A percentile compares a stretch with the other conserved stretches of the same genome.
These are phyloP conservation scores for Chelon auratus DNA, from an alignment of 2,797 vertebrate genomes.

Conservation along the genomic window DNA sequence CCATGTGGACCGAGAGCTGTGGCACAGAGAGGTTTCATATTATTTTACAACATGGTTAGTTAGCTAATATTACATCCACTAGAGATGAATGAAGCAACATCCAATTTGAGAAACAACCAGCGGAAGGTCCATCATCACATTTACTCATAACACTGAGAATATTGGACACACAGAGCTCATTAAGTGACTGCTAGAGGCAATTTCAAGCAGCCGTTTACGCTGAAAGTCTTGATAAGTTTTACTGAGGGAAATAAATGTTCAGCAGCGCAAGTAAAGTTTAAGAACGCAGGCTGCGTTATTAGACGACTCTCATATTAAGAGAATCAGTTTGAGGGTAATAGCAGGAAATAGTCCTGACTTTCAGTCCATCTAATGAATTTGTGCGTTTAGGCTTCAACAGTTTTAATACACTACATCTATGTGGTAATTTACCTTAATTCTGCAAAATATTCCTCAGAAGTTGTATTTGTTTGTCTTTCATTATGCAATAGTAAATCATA, in stretches of 20 bases:
- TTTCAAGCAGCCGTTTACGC: constrained; percentile 1
- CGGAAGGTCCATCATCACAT: constrained; percentile 4
- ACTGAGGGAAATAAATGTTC: neutral
- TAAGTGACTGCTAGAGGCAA: constrained; percentile 3
- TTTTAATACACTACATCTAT: neutral
- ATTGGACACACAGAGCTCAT: constrained; percentile 11
- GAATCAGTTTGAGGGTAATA: neutral
- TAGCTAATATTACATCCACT: neutral
- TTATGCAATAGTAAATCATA: too few relatives aligned
- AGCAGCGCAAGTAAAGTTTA: neutral
- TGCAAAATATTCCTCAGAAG: neutral
- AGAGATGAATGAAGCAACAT: neutral
- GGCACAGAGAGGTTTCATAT: neutral
- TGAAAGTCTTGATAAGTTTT: neutral
- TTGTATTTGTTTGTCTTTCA: too few relatives aligned
- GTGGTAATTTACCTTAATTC: neutral
- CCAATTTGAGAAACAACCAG: neutral
- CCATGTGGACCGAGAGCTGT: neutral
- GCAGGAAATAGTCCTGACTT: neutral
- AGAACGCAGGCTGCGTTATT: neutral
- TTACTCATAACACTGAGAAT: constrained; percentile 10
- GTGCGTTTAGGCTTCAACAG: neutral
- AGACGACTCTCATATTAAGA: neutral
- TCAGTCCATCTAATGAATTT: neutral
- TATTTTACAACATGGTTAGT: neutral